phyloP scores from a whole-genome alignment of 2,797 vertebrate species.

The Saxicola maurus region DNA sequence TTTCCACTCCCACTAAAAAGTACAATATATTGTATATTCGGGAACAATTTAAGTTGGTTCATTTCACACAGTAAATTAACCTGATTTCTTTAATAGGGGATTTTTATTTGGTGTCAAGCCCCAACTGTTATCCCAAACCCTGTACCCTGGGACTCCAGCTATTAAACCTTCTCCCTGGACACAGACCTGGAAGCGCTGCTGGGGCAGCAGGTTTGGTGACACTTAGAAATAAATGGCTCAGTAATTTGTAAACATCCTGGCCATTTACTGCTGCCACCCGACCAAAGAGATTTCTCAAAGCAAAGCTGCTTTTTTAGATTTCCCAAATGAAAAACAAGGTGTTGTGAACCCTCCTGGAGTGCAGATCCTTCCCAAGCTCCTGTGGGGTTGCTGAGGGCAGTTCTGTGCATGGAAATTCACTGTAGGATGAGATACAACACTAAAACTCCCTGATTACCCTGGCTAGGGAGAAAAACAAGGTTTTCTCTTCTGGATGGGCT shows the following conservation, averaged over 20 bases:
- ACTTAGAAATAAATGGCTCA: conserved; percentile 45
- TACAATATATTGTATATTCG: neutral
- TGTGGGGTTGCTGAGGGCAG: neutral
- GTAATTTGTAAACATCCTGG: neutral
- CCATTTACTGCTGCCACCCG: conserved; percentile 38
- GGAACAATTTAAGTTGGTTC: conserved; percentile 16
- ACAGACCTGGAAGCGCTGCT: fast-evolving
- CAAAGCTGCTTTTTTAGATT: neutral
- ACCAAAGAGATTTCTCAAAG: neutral
- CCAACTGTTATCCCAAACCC: conserved; percentile 1
- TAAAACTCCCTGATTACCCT: neutral
- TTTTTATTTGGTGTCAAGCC: conserved; percentile 54
- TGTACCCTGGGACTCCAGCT: neutral
- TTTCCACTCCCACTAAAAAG: neutral
- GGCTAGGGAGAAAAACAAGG: neutral
- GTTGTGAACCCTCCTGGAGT: neutral
- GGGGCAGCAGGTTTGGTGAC: neutral
- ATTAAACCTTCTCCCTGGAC: neutral
- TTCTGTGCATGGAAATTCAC: neutral
- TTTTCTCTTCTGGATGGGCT: neutral
- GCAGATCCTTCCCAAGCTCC: neutral
- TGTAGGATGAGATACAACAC: neutral
- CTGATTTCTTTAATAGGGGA: conserved; percentile 38
- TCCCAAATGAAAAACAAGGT: neutral
- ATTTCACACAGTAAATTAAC: conserved; percentile 43